Evolutionary conservation across 1,140 invertebrate genomes (phyloP), one percentile per base, ranked within the genome.

Genomic region (Portunus trituberculatus): DNA sequence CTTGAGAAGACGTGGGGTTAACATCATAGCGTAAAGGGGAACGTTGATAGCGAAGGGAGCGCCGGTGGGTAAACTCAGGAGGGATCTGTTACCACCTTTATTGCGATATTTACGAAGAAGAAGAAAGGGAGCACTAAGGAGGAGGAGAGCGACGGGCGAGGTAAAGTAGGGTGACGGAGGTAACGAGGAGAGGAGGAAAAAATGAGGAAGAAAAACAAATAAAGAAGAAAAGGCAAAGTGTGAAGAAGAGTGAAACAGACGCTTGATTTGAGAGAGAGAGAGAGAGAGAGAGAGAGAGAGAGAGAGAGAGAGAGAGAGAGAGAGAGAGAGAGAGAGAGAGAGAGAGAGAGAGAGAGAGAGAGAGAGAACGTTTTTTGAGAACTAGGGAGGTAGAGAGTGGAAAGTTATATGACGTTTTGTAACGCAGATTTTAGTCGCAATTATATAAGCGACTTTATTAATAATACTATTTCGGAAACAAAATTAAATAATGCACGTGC

Each of bases 261-360:
- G 28, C 32, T 67, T 32, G 29, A 32, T 67, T 31, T 52, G 90
- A 91, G 20, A 16, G 16, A 1, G 28, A 45, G n/a, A 82, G 32
- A 31, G 67, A 82, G 32, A 31, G 67, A 67, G 91, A 92, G 91
- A 92, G 59, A 92, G n/a, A 76, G 59, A 76, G 31, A 93, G 45
- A 84, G 59, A 83, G 89, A 92, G 59, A 93, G 67, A 46, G 91
- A 45, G 46, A 45, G 91, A 83, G 67, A 59, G 28, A 82, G 67
- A 31, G 25, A 45, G 82, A 84, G 76, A 45, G 59, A 59, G 48
- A 91, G 45, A 91, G 46, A 91, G 48, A 91, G 45, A 91, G 45
- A 91, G 89, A 91, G 45, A 91, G 89, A 91, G 45, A 91, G 89
- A 92, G 25, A 76, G 91, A 76, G 29, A 88, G 16, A 94, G 25